These are phyloP conservation scores for Lycorma delicatula DNA, from an alignment of 1,140 invertebrate genomes.

Conservation along the genomic window DNA sequence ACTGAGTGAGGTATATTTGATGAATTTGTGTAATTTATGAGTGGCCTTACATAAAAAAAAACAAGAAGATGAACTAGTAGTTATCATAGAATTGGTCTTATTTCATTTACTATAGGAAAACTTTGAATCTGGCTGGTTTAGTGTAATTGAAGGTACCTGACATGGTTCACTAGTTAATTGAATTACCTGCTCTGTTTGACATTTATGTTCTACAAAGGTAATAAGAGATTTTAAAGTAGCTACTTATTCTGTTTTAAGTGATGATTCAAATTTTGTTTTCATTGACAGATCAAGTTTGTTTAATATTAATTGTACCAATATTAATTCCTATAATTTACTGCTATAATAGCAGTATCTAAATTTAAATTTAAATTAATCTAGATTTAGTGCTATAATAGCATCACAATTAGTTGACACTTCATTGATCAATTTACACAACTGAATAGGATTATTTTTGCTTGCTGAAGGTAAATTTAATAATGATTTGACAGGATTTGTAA, in stretches of 20 bases:
- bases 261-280: background rate
- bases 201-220: constrained; percentile 1
- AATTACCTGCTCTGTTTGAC: background rate
- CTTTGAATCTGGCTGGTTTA: background rate
- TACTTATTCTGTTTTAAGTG: background rate
- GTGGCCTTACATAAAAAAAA: background rate
- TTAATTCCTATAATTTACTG: background rate
- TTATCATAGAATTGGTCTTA: background rate
- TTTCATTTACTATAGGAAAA: constrained; percentile 1
- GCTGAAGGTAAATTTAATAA: constrained; percentile 14
- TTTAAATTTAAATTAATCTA: no score
- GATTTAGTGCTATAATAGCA: background rate
- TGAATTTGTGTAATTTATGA: constrained; percentile 2
- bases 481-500: constrained; percentile 10
- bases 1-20: background rate
- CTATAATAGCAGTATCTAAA: no score
- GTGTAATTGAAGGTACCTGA: background rate
- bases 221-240: background rate
- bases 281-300: background rate
- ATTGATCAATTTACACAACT: background rate
- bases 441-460: constrained; percentile 1
- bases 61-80: background rate
- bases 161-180: background rate
- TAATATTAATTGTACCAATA: background rate
- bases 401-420: background rate